Conservation (phyloP, 92 coral and sea anemone species). For the Epizoanthus illoricatus region DNA sequence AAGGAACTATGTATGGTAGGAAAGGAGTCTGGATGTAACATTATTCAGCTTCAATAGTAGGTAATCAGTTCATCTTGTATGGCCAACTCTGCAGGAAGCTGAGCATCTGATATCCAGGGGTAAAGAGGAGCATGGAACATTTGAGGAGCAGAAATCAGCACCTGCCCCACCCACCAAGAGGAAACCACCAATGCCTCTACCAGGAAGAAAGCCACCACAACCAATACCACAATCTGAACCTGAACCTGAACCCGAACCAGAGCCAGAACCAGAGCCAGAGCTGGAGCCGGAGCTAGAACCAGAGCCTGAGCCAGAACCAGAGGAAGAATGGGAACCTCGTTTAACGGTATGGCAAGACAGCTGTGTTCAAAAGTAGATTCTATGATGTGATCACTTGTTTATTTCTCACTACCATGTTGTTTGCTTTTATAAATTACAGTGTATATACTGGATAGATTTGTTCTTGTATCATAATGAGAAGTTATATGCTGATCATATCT, state of each 20-base stretch:
- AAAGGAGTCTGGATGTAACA: too few relatives aligned
- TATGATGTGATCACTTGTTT: neutral
- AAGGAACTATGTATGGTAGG: too few relatives aligned
- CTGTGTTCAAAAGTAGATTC: neutral
- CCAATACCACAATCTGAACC: constrained; percentile 71
- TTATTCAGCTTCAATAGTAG: too few relatives aligned
- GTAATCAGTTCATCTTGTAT: neutral
- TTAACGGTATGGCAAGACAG: neutral
- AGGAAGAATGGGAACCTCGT: too few relatives aligned
- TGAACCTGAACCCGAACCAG: constrained; percentile 62
- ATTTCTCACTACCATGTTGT: neutral
- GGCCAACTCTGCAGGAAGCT: constrained; percentile 61
- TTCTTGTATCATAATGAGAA: too few relatives aligned
- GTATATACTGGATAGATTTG: neutral
- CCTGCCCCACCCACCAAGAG: constrained; percentile 69
- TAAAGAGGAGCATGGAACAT: constrained; percentile 70
- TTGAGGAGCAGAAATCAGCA: constrained; percentile 63
- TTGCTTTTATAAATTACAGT: neutral
- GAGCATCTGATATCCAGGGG: constrained; percentile 80
- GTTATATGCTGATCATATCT: too few relatives aligned
- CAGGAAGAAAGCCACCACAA: constrained; percentile 52
- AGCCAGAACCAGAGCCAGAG: constrained; percentile 76
- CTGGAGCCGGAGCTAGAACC: constrained; percentile 37
- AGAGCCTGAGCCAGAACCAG: constrained; percentile 11
- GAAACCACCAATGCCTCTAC: constrained; percentile 65